phyloP scores from a whole-genome alignment of 2,888 invertebrate genomes.

The Nephrotoma flavescens region DNA sequence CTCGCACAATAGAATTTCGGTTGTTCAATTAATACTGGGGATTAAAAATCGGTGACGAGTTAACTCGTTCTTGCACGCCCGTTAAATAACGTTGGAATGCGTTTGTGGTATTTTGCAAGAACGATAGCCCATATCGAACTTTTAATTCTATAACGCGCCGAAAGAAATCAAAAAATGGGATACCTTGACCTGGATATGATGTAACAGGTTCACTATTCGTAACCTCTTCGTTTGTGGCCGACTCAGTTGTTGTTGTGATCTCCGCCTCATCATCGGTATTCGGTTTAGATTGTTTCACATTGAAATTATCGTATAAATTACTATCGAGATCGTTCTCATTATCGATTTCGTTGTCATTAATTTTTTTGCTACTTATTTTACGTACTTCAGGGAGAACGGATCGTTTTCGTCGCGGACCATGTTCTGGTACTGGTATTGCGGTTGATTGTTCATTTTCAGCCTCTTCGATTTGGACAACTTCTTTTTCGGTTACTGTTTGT shows the following conservation, averaged over 20 bases:
- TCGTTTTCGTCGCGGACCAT: slow-evolving; percentile 41
- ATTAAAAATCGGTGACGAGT: slow-evolving; percentile 3
- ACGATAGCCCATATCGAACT: slow-evolving; percentile 47
- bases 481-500: slow-evolving; percentile 14
- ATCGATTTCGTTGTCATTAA: slow-evolving; percentile 32
- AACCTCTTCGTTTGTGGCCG: slow-evolving; percentile 6
- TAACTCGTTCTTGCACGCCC: slow-evolving; percentile 34
- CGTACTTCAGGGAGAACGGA: slow-evolving; percentile 20
- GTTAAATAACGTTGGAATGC: slow-evolving; percentile 49
- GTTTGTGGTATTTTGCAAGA: slow-evolving; percentile 51
- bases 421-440: slow-evolving; percentile 47
- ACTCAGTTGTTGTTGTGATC: slow-evolving; percentile 8
- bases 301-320: not conserved
- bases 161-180: slow-evolving; percentile 35
- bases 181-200: not conserved
- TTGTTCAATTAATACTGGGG: not conserved
- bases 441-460: slow-evolving; percentile 35
- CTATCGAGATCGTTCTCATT: slow-evolving; percentile 38
- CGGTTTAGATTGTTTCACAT: not conserved
- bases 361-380: slow-evolving; percentile 24
- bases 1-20: not conserved
- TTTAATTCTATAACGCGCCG: slow-evolving; percentile 52
- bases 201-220: slow-evolving; percentile 2
- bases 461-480: slow-evolving; percentile 16
- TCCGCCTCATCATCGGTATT: not conserved